phyloP scores from a whole-genome alignment of 2,888 invertebrate genomes.

The Drosophila sordidapex region DNA sequence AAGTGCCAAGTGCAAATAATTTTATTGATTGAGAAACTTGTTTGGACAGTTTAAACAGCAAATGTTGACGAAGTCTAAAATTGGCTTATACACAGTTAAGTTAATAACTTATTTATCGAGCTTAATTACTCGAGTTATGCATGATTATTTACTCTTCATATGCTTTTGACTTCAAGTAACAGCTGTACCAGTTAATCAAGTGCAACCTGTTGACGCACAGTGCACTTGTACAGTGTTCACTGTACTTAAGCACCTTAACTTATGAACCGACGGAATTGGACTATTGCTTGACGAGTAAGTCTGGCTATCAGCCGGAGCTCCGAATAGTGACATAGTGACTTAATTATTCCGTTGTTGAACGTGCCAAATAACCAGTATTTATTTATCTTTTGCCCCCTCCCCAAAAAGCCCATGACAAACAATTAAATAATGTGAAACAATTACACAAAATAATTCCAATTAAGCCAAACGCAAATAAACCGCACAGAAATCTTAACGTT shows the following conservation, averaged over 20 bases:
- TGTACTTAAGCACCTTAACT: conserved; percentile 27
- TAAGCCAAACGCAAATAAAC: conserved; percentile 18
- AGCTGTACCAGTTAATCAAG: conserved; percentile 25
- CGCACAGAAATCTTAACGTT: conserved; percentile 20
- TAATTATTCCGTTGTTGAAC: conserved; percentile 63
- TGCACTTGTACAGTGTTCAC: conserved; percentile 18
- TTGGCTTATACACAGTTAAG: not conserved
- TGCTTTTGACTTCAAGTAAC: not conserved
- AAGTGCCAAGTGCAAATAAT: conserved; percentile 10
- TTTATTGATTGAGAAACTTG: conserved; percentile 1
- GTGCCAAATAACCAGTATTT: conserved; percentile 40
- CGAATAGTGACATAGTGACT: conserved; percentile 60
- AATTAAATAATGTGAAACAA: conserved; percentile 55
- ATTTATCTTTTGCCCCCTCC: conserved; percentile 12
- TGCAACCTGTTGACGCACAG: conserved; percentile 3
- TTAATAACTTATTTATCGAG: not conserved
- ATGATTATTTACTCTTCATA: conserved; percentile 2
- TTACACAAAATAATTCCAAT: conserved; percentile 28
- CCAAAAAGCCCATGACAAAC: conserved; percentile 45
- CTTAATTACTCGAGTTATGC: not conserved
- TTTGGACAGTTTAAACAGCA: not conserved
- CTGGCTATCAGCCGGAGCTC: conserved; percentile 22
- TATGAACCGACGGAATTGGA: not conserved
- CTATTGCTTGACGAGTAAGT: not conserved
- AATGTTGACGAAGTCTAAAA: conserved; percentile 1